These are phyloP conservation scores for Mus minutoides DNA, from an alignment of 2,797 vertebrate species.

Conservation along the genomic window DNA sequence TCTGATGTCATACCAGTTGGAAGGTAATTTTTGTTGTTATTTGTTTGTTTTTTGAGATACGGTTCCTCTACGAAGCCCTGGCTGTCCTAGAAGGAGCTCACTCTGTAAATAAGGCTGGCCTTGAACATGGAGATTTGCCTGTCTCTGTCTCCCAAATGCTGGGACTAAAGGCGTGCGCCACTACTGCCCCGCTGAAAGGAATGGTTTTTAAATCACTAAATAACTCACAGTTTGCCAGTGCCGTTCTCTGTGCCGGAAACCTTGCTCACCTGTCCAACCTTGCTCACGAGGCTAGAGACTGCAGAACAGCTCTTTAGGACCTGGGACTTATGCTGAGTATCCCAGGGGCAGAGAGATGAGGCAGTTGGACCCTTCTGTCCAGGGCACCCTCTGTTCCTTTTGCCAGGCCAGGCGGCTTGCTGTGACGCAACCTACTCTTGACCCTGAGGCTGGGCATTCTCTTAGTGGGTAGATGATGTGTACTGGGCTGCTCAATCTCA, in stretches of 20 bases:
- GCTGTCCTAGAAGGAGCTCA: background rate
- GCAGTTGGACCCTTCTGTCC: background rate
- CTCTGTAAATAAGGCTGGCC: background rate
- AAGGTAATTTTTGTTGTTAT: background rate
- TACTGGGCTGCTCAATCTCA: background rate
- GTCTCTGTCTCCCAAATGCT: background rate
- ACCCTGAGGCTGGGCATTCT: background rate
- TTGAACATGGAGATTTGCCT: background rate
- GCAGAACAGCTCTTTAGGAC: background rate
- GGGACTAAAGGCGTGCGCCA: background rate
- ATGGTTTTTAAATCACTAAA: conserved; percentile 12
- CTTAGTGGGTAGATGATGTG: background rate
- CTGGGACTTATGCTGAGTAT: background rate
- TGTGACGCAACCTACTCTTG: background rate
- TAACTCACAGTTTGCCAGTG: background rate
- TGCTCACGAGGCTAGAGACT: background rate
- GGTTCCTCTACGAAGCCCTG: background rate
- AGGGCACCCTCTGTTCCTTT: background rate
- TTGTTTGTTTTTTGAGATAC: background rate
- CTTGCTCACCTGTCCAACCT: background rate
- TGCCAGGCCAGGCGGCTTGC: background rate
- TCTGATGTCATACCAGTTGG: background rate
- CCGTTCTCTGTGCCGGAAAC: background rate
- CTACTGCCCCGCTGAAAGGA: no score
- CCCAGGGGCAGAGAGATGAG: background rate